Conservation (phyloP, 2,888 invertebrate species). For the Schrankia costaestrigalis region DNA sequence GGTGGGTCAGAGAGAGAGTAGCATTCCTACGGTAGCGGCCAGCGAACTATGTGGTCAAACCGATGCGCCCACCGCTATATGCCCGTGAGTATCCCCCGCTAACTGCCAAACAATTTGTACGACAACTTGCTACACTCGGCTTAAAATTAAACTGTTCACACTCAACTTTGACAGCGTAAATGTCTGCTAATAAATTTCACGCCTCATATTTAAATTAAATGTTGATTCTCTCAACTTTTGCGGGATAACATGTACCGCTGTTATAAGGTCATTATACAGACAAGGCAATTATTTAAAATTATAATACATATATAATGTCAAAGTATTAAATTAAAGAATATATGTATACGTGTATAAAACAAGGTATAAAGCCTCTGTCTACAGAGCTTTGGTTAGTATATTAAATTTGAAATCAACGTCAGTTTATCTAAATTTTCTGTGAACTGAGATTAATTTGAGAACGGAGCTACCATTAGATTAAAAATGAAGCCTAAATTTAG, state of each 20-base stretch:
- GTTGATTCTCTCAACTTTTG: slow-evolving; percentile 9
- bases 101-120: slow-evolving; percentile 40
- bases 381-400: no score
- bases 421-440: no score
- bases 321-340: no score
- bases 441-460: no score
- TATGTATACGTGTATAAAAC: no score
- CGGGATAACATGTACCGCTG: not conserved
- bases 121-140: slow-evolving; percentile 24
- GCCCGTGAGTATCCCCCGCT: slow-evolving; percentile 27
- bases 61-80: slow-evolving; percentile 23
- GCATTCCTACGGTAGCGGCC: slow-evolving; percentile 48
- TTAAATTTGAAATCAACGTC: no score
- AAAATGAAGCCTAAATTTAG: no score
- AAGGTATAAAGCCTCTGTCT: no score
- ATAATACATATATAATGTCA: no score
- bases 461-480: no score
- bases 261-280: no score
- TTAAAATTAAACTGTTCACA: slow-evolving; percentile 28
- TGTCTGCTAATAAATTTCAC: slow-evolving; percentile 14
- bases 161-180: slow-evolving; percentile 20
- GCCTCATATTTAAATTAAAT: slow-evolving; percentile 14
- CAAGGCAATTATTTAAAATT: no score
- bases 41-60: slow-evolving; percentile 51
- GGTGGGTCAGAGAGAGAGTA: slow-evolving; percentile 35